Evolutionary conservation across 2,113 vertebrate species (phyloP).

Genomic region (Chionomys nivalis): DNA sequence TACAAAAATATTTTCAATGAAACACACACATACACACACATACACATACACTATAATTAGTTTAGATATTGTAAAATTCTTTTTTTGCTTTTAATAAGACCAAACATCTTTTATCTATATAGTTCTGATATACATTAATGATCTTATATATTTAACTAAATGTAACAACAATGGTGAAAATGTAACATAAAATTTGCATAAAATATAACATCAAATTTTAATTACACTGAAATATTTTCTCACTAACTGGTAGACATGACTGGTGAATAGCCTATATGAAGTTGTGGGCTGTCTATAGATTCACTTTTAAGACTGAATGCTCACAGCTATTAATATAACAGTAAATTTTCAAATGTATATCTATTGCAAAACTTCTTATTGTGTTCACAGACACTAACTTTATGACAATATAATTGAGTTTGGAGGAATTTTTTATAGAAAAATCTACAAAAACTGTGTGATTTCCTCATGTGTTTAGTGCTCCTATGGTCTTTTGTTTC

Average conservation of each 20-base stretch:
- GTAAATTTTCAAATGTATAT: slow-evolving; percentile 72
- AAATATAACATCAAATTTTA: slow-evolving; percentile 42
- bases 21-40: background rate
- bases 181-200: slow-evolving; percentile 54
- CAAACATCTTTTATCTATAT: slow-evolving; percentile 79
- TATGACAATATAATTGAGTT: background rate
- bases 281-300: slow-evolving; percentile 65
- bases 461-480: background rate
- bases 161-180: slow-evolving; percentile 53
- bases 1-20: background rate
- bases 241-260: slow-evolving; percentile 58
- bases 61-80: background rate
- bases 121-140: slow-evolving; percentile 75
- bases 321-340: slow-evolving; percentile 61
- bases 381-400: background rate
- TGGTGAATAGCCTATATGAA: slow-evolving; percentile 68
- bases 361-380: background rate
- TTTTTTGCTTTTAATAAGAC: slow-evolving; percentile 60
- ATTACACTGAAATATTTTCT: slow-evolving; percentile 61
- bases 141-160: slow-evolving; percentile 67
- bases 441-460: background rate
- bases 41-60: background rate
- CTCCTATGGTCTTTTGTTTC: too few relatives aligned
- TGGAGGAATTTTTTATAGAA: background rate
- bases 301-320: slow-evolving; percentile 67